Evolutionary conservation across 2,797 vertebrate species (phyloP), one percentile per base, ranked within the genome.

Genomic region (Hydrolagus colliei): DNA sequence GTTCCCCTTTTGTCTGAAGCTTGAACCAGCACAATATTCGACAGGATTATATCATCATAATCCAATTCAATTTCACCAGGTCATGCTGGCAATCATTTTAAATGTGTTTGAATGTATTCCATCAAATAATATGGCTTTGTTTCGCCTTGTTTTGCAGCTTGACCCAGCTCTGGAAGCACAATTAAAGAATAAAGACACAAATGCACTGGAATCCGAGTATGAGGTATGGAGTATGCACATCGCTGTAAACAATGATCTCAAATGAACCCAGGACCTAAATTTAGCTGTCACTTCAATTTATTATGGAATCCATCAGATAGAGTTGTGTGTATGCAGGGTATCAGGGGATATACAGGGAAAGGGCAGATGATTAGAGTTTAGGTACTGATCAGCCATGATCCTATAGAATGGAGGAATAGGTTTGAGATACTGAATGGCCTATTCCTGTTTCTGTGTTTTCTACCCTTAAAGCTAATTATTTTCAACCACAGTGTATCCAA

Each of bases 161-260:
- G 96, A 98, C 93, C 97, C 97, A 86, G 91, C 94, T 11, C 93
- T 98, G 87, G 95, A 96, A 91, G 94, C 95, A 89, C 94, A 90
- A 90, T 89, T 98, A 87, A 80, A 90, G 32, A 91, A 93, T 88
- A 92, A 90, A 88, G 91, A 94, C 90, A 27, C 90, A 0, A 87
- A 92, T 76, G 92, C 96, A 1, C 91, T 99, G 92, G 94, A 98
- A 90, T 95, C 96, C 74, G 96, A 98, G 89, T 98, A 96, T 22
- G 90, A 96, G 97, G 98, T 98, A 86, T 88, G 87, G 52, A 13
- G 79, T 84, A 71, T 67, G 16, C 9, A 35, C 41, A 52, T 6
- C 41, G 61, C 14, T 13, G 8, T 79, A 52, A 76, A 59, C 35
- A 59, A 59, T 20, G 74, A 59, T 59, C 12, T 10, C 41, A 59